phyloP scores from a whole-genome alignment of 64 coral and sea anemone genomes.

The Cladopsammia gracilis region DNA sequence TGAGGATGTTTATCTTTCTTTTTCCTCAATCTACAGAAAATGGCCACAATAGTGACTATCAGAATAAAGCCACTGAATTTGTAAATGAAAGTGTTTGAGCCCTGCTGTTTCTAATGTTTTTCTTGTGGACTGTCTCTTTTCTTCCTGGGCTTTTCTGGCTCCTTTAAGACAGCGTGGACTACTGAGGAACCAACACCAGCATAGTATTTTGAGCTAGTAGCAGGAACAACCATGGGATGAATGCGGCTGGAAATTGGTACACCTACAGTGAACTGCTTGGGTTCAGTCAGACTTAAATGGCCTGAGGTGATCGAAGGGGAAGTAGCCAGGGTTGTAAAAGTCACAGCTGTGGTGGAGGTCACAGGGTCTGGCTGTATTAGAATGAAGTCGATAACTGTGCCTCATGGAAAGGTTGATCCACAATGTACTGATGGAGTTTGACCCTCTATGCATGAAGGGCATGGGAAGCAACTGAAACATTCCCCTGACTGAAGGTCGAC shows the following conservation, averaged over 20 bases:
- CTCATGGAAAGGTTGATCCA: neutral
- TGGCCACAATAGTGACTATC: neutral
- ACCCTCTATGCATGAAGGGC: neutral
- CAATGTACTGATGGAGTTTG: constrained; percentile 4
- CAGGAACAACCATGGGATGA: neutral
- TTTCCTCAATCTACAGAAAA: neutral
- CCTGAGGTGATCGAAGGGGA: neutral
- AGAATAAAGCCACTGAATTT: neutral
- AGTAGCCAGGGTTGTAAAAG: neutral
- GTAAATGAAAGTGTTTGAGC: neutral
- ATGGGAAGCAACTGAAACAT: constrained; percentile 20
- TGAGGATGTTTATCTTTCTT: neutral
- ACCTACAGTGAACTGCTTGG: neutral
- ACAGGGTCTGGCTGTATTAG: neutral
- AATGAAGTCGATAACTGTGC: neutral
- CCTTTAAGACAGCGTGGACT: no score
- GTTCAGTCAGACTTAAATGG: neutral
- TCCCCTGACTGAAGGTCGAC: neutral
- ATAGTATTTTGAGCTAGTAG: neutral
- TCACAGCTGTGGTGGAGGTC: neutral
- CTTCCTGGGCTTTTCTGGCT: neutral
- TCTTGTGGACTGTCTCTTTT: neutral
- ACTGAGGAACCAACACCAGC: neutral
- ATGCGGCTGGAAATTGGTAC: neutral
- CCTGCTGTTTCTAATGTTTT: neutral